These are phyloP conservation scores for Anas capensis DNA, from an alignment of 2,797 vertebrate genomes.

Conservation along the genomic window DNA sequence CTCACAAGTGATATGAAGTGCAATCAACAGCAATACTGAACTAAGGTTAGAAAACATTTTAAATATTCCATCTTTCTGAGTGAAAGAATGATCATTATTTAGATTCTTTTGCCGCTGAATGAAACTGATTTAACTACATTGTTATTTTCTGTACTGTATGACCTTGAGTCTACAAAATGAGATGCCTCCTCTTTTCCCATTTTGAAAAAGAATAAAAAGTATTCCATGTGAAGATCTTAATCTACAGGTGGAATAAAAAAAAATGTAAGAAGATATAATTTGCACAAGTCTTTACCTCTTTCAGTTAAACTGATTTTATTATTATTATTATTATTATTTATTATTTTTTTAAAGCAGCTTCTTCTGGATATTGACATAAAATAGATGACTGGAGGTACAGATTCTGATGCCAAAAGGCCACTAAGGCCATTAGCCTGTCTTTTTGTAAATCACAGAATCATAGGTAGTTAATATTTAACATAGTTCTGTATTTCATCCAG, in stretches of 20 bases:
- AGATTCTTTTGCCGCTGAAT: background rate
- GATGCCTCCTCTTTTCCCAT: fast-evolving
- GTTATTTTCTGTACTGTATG: background rate
- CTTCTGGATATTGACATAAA: background rate
- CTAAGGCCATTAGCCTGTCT: background rate
- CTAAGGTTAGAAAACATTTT: background rate
- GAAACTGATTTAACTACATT: background rate
- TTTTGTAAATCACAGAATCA: background rate
- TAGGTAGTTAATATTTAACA: background rate
- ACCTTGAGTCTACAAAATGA: background rate
- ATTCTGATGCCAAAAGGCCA: background rate
- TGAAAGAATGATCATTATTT: background rate
- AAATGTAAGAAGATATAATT: background rate
- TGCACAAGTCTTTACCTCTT: background rate
- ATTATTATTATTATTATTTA: too few species aligned
- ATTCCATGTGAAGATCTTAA: background rate
- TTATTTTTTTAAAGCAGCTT: background rate
- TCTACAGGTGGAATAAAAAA: fast-evolving
- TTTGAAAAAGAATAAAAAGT: background rate
- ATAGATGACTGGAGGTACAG: fast-evolving
- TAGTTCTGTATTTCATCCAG: background rate
- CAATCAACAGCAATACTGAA: background rate
- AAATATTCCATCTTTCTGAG: background rate
- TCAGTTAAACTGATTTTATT: background rate
- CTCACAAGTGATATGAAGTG: background rate